phyloP scores from a whole-genome alignment of 2,797 vertebrate species.

The Ataeniobius toweri region DNA sequence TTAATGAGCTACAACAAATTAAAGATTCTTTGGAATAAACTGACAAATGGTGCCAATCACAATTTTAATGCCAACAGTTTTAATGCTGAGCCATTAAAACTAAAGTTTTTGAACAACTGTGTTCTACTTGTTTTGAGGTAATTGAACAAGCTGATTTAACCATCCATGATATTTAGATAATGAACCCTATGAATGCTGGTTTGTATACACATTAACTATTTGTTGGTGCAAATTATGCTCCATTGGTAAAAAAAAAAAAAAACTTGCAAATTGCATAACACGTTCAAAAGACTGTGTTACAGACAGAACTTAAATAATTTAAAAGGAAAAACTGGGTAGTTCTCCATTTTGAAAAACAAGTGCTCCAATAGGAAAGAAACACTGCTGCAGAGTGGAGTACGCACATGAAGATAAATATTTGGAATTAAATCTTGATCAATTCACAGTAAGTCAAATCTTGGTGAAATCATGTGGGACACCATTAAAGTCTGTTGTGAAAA shows the following conservation, averaged over 20 bases:
- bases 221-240: not conserved
- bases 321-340: not conserved
- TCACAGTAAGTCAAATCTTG: not conserved
- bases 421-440: not conserved
- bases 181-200: not conserved
- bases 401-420: not conserved
- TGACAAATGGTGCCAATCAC: too few relatives aligned
- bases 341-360: not conserved
- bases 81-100: not conserved
- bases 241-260: not conserved
- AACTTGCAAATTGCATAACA: not conserved
- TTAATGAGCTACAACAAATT: too few relatives aligned
- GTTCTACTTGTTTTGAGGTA: not conserved
- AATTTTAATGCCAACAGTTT: too few relatives aligned
- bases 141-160: not conserved
- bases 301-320: slow-evolving; percentile 5
- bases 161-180: not conserved
- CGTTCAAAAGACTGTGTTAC: not conserved
- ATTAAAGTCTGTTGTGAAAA: not conserved
- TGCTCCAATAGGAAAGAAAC: not conserved
- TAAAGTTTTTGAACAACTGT: not conserved
- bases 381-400: not conserved
- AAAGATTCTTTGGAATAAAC: too few relatives aligned
- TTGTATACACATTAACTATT: not conserved
- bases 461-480: not conserved